phyloP scores from a whole-genome alignment of 2,113 vertebrate species.

The Sisor rabdophorus region DNA sequence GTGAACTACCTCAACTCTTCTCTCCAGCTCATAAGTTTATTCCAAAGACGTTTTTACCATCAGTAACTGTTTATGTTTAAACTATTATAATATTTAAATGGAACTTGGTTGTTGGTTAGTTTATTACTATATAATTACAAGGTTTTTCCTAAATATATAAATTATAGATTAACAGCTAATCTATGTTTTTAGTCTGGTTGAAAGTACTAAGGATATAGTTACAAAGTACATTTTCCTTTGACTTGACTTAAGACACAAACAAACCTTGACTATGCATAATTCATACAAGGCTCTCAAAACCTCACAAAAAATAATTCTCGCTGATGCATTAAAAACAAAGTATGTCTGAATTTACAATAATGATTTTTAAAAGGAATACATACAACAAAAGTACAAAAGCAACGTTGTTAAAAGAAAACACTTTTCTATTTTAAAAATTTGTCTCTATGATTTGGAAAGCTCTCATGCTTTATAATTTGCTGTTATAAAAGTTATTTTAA shows the following conservation, averaged over 20 bases:
- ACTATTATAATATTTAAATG: slow-evolving; percentile 1
- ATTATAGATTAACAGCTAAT: neutral
- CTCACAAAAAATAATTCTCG: neutral
- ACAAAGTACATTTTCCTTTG: neutral
- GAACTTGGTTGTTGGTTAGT: neutral
- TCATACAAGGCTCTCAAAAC: slow-evolving; percentile 16
- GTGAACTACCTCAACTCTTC: slow-evolving; percentile 36
- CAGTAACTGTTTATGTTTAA: slow-evolving; percentile 35
- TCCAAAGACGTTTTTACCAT: slow-evolving; percentile 20
- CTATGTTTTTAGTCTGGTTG: too few species aligned
- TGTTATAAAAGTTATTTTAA: neutral
- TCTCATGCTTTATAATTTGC: slow-evolving; percentile 15
- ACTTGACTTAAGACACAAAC: neutral
- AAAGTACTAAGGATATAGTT: neutral
- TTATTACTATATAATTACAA: neutral
- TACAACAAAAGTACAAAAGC: slow-evolving; percentile 15
- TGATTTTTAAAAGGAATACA: slow-evolving; percentile 21
- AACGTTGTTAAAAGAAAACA: slow-evolving; percentile 19
- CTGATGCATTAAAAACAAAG: slow-evolving; percentile 15
- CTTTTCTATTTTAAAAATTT: slow-evolving; percentile 6
- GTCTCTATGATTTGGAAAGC: neutral
- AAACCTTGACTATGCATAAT: neutral
- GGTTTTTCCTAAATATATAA: neutral
- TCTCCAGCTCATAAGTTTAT: slow-evolving; percentile 14
- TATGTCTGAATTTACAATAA: slow-evolving; percentile 13